Percentiles rank a stretch among this genome's conserved stretches.
Evolutionary conservation across 1,140 invertebrate species (phyloP).

Genomic region (Diploscapter pachys): DNA sequence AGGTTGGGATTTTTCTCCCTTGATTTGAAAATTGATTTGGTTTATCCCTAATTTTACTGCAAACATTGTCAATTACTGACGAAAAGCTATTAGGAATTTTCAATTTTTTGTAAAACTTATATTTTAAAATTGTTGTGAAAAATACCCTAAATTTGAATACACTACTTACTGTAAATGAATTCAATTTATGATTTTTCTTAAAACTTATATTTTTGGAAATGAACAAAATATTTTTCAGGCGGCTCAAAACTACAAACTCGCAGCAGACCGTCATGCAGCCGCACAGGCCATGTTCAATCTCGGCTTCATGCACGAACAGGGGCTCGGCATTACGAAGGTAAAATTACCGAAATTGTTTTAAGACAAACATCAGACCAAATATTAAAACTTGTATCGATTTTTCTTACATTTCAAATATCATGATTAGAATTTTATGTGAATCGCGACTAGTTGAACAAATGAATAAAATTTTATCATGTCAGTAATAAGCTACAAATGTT

Average conservation of each 20-base stretch:
- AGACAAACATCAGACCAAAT: neutral
- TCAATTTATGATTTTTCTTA: no score
- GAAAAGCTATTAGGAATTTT: neutral
- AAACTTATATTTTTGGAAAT: no score
- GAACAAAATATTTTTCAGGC: neutral
- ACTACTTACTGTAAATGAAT: no score
- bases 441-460: no score
- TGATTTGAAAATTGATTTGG: no score
- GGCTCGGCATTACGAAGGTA: slow-evolving; percentile 74
- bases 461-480: no score
- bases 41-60: no score
- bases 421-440: no score
- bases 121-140: no score
- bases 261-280: slow-evolving; percentile 89
- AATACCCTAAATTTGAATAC: no score
- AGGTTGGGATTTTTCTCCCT: neutral
- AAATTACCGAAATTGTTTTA: neutral
- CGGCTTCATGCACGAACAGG: slow-evolving; percentile 98
- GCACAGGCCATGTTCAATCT: slow-evolving; percentile 99
- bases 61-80: neutral
- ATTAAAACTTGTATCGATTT: neutral
- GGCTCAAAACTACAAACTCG: slow-evolving; percentile 72
- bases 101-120: no score
- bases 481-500: no score
- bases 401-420: neutral